A percentile compares a stretch with the other conserved stretches of the same genome.
These are phyloP conservation scores for Iphiclides podalirius DNA, from an alignment of 2,888 invertebrate species.

Conservation along the genomic window DNA sequence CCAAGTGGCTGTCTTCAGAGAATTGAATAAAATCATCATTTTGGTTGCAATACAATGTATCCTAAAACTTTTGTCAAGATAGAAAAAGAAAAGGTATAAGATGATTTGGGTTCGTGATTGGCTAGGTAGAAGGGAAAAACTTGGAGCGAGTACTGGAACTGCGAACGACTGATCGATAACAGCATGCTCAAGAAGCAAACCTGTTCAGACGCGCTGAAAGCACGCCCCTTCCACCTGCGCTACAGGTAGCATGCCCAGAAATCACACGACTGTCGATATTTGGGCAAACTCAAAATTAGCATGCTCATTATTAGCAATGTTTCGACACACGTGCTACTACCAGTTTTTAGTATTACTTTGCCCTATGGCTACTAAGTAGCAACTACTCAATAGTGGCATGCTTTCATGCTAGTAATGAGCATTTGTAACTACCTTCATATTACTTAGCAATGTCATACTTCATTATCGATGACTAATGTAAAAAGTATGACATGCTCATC, in stretches of 20 bases:
- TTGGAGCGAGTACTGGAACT: constrained; percentile 14
- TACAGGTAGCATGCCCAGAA: constrained; percentile 30
- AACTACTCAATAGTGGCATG: too few relatives aligned
- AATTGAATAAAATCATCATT: not conserved
- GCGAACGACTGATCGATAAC: too few relatives aligned
- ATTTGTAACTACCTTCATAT: too few relatives aligned
- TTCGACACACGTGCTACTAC: constrained; percentile 10
- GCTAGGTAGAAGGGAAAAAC: constrained; percentile 12
- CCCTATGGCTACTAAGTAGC: too few relatives aligned
- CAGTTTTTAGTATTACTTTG: too few relatives aligned
- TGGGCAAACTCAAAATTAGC: constrained; percentile 28
- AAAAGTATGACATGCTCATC: too few relatives aligned
- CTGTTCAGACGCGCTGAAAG: too few relatives aligned
- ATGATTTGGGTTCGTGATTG: constrained; percentile 15
- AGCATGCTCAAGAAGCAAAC: too few relatives aligned
- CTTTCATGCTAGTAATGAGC: too few relatives aligned
- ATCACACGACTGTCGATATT: constrained; percentile 27
- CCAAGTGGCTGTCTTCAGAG: not conserved
- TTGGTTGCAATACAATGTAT: constrained; percentile 4
- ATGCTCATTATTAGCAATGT: constrained; percentile 26
- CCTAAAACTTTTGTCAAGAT: constrained; percentile 10
- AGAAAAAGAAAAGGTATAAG: constrained; percentile 13
- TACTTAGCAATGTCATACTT: too few relatives aligned
- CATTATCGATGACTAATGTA: too few relatives aligned
- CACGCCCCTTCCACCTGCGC: constrained; percentile 26